Percentiles rank a stretch among this genome's conserved stretches.
Conservation (phyloP, 2,797 vertebrate genomes). For the Antennarius maculatus region DNA sequence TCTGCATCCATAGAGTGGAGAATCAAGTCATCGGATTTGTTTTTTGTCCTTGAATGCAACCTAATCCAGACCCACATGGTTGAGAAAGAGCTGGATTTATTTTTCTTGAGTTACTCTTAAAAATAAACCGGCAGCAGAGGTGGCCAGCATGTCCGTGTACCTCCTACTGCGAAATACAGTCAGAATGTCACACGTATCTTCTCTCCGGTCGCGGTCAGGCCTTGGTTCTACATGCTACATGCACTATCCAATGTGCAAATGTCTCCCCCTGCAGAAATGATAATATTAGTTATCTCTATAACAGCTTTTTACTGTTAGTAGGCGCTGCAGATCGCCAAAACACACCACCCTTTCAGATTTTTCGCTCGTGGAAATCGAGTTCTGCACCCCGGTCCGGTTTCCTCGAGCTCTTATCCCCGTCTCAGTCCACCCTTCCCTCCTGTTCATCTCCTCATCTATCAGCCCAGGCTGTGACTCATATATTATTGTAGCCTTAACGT, state of each 20-base stretch:
- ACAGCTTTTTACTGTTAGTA: conserved; percentile 19
- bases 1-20: conserved; percentile 28
- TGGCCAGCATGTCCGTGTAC: neutral
- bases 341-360: conserved; percentile 39
- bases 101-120: conserved; percentile 44
- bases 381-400: conserved; percentile 78
- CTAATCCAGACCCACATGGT: conserved; percentile 34
- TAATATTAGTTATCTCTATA: conserved; percentile 32
- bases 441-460: conserved; percentile 68
- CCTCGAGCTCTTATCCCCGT: conserved; percentile 32
- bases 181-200: conserved; percentile 3
- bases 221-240: conserved; percentile 13
- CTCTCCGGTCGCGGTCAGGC: conserved; percentile 6
- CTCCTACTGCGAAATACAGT: conserved; percentile 18
- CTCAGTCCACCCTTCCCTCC: conserved; percentile 53
- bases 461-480: conserved; percentile 59
- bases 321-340: conserved; percentile 20
- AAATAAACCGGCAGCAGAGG: conserved; percentile 44
- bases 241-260: conserved; percentile 4
- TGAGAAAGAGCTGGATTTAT: conserved; percentile 28
- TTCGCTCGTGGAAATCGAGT: conserved; percentile 74
- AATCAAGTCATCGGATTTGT: conserved; percentile 24
- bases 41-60: conserved; percentile 52
- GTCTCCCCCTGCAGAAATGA: conserved; percentile 40
- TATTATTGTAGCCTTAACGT: conserved; percentile 75